These are phyloP conservation scores for Manacus vitellinus DNA, from an alignment of 2,113 vertebrate species.

Conservation along the genomic window DNA sequence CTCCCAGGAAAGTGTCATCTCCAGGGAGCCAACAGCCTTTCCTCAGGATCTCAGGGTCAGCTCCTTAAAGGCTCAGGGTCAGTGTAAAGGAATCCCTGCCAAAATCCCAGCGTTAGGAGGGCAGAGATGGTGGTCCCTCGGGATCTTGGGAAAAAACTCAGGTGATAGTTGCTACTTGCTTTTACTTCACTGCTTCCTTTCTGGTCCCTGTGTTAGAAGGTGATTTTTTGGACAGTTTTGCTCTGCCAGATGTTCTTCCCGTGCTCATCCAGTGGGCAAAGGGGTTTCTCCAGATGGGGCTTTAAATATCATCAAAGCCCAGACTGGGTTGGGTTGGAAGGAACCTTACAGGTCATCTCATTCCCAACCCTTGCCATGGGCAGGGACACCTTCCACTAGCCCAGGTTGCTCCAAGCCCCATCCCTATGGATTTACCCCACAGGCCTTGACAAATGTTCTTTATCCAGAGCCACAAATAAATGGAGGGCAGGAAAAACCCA, in stretches of 20 bases:
- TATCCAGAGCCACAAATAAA: neutral
- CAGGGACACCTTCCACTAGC: neutral
- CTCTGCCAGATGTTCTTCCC: neutral
- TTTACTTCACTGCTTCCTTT: neutral
- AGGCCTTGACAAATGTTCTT: neutral
- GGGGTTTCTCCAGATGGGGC: neutral
- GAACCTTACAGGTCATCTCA: neutral
- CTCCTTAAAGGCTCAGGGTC: neutral
- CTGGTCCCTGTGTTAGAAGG: neutral
- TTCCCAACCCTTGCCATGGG: neutral
- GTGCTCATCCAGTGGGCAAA: neutral
- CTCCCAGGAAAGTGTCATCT: neutral
- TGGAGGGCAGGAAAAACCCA: neutral
- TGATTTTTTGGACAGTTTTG: neutral
- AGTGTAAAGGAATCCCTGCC: neutral
- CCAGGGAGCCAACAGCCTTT: neutral
- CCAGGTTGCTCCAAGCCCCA: neutral
- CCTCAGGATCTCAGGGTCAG: neutral
- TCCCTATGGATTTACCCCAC: fast-evolving
- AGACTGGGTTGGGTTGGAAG: neutral
- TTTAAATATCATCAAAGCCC: neutral
- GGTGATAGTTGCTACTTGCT: neutral
- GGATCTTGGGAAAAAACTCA: neutral
- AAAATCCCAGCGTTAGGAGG: neutral
- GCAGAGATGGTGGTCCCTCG: neutral